Evolutionary conservation across 2,113 vertebrate species (phyloP), one percentile per base, ranked within the genome.

Genomic region (Galbula dea): DNA sequence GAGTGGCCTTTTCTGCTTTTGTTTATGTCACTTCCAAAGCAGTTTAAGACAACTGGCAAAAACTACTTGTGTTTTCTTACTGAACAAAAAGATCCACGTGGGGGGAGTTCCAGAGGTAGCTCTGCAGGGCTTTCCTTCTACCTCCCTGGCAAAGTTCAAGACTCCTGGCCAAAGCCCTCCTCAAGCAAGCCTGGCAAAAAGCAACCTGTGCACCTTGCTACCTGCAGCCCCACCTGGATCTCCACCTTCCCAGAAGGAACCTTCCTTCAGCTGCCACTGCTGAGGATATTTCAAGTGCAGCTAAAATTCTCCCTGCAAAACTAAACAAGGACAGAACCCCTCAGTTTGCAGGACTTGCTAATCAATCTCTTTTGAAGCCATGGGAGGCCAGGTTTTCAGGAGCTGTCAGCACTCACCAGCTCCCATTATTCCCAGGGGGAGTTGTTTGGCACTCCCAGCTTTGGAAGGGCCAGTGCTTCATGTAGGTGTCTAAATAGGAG

Each of bases 401-500:
- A 94, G 86, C 76, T 91, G 55, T 45, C 1, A 2, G 88, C 68
- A 52, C 68, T 67, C 86, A 71, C 43, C 83, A 81, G 76, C 76
- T 93, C 67, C 90, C 79, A 81, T 61, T 96, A 86, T 78, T 90
- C 88, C 65, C 91, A 92, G 83, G 26, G 48, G 83, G 65, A 90
- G 63, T 15, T 88, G 62, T 77, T 91, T 94, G 90, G 85, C 90
- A 55, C 83, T 88, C 74, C 13, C 63, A 86, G 77, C 48, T 88
- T 94, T 61, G 61, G 61, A 90, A 88, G 83, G 80, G 61, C 32
- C 5, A 6, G 39, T 88, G 63, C 76, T 91, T 59, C 79, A 48
- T 5, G 68, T 86, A 96, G 96, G 95, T 96, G 94, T 93, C 83
- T 94, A 95, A 95, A 75, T 72, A 86, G 61, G 57, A 94, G 36